Evolutionary conservation across 2,888 invertebrate species (phyloP), one percentile per base, ranked within the genome.

Genomic region (Hirtodrosophila trivittata): DNA sequence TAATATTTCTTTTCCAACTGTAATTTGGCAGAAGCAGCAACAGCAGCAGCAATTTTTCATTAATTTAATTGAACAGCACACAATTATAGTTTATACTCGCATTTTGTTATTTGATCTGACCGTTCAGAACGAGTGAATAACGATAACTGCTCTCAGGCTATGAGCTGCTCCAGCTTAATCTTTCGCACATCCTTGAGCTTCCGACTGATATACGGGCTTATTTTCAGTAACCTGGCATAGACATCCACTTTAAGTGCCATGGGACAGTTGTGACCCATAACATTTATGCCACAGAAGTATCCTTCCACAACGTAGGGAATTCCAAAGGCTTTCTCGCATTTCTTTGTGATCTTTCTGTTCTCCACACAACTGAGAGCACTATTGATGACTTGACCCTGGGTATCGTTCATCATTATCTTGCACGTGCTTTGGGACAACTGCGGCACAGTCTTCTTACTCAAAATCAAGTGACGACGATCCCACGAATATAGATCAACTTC

Each of bases 1-100:
- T 62, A 49, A 63, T 62, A 54, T 39, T 50, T 51, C 7, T 28
- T 13, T 52, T 21, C n/a, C 33, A 63, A 57, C 58, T 60, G 54
- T 63, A 47, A 55, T 69, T 63, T 62, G 52, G 18, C 18, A 21
- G 18, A 2, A 41, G n/a, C n/a, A n/a, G n/a, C 37, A 57, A 10
- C 41, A 13, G 10, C 41, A 26, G 35, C 30, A 45, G 14, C 18
- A 55, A 62, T 59, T 56, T 62, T 59, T 65, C 70, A 76, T 83
- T 74, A 65, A 71, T 76, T 66, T 80, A 58, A 76, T 80, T 80
- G 62, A 55, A 60, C 26, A 32, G 37, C 16, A 8, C 16, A 14
- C 12, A 64, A 45, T 54, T 46, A 32, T 10, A 32, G 39, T 41
- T 30, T 12, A 46, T 12, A 25, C 2, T 3, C 5, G 18, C 2